Percentiles rank a stretch among this genome's conserved stretches.
These are phyloP conservation scores for Platynereis dumerilii DNA, from an alignment of 2,888 invertebrate genomes.

Conservation along the genomic window DNA sequence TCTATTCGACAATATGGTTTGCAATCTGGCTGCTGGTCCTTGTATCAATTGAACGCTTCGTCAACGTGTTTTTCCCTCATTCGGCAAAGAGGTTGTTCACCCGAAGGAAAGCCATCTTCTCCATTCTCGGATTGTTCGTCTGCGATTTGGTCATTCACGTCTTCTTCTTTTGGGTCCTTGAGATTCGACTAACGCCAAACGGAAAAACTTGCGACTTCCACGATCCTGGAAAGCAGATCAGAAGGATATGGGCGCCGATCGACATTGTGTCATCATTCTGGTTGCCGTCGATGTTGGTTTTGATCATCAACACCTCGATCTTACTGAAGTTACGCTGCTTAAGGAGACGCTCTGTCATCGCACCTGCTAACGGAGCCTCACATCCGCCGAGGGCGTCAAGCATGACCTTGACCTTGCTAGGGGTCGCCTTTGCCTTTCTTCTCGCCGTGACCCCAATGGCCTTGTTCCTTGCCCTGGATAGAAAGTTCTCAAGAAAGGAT, in stretches of 20 bases:
- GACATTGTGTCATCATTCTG: not conserved
- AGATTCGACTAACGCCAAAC: not conserved
- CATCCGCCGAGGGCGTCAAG: not conserved
- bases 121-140: not conserved
- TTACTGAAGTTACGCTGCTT: not conserved
- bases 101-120: not conserved
- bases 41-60: not conserved
- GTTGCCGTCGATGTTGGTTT: not conserved
- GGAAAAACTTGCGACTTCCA: not conserved
- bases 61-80: not conserved
- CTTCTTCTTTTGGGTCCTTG: not conserved
- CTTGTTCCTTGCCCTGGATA: not conserved
- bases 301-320: constrained; percentile 4
- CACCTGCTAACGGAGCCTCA: not conserved
- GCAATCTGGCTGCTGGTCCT: constrained; percentile 1
- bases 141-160: not conserved
- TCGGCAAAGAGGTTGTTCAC: not conserved
- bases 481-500: not conserved
- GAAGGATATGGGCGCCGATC: not conserved
- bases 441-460: not conserved
- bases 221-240: not conserved
- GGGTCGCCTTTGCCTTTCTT: not conserved
- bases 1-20: not conserved
- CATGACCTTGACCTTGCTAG: not conserved
- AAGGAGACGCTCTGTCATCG: not conserved